phyloP scores from a whole-genome alignment of 2,113 vertebrate genomes.

The Polypterus bichir region DNA sequence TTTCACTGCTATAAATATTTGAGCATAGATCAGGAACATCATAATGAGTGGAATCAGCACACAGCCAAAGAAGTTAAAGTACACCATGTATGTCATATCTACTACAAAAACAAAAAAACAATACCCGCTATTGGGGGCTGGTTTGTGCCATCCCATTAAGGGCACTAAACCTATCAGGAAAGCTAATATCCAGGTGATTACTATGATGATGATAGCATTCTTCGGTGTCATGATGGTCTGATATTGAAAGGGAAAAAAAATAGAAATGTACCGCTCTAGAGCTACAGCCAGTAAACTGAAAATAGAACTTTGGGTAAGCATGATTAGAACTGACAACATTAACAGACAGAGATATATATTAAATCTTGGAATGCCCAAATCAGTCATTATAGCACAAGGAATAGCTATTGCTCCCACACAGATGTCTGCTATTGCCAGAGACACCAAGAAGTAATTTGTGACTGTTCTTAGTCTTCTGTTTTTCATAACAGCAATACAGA shows the following conservation, averaged over 20 bases:
- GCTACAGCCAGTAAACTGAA: slow-evolving; percentile 57
- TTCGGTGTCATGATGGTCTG: slow-evolving; percentile 43
- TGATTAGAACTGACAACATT: slow-evolving; percentile 54
- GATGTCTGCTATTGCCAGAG: slow-evolving; percentile 49
- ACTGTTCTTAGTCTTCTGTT: slow-evolving; percentile 47
- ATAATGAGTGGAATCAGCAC: slow-evolving; percentile 36
- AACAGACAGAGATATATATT: slow-evolving; percentile 49
- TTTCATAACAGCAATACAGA: slow-evolving; percentile 45
- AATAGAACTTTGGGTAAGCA: slow-evolving; percentile 59
- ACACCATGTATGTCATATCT: slow-evolving; percentile 49
- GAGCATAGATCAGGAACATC: slow-evolving; percentile 45
- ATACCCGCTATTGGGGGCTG: slow-evolving; percentile 23
- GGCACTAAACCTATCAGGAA: slow-evolving; percentile 42
- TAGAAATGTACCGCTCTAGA: slow-evolving; percentile 54
- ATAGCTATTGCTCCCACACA: slow-evolving; percentile 53
- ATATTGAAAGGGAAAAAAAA: slow-evolving; percentile 56
- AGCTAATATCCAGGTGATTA: slow-evolving; percentile 38
- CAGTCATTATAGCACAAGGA: slow-evolving; percentile 54
- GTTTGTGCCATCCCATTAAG: slow-evolving; percentile 49
- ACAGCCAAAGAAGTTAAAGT: slow-evolving; percentile 39
- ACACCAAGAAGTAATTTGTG: slow-evolving; percentile 61
- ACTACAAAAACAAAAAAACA: slow-evolving; percentile 41
- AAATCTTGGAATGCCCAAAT: slow-evolving; percentile 39
- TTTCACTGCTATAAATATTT: slow-evolving; percentile 33
- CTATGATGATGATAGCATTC: slow-evolving; percentile 41